These are phyloP conservation scores for Pygocentrus nattereri DNA, from an alignment of 2,797 vertebrate species.

Conservation along the genomic window DNA sequence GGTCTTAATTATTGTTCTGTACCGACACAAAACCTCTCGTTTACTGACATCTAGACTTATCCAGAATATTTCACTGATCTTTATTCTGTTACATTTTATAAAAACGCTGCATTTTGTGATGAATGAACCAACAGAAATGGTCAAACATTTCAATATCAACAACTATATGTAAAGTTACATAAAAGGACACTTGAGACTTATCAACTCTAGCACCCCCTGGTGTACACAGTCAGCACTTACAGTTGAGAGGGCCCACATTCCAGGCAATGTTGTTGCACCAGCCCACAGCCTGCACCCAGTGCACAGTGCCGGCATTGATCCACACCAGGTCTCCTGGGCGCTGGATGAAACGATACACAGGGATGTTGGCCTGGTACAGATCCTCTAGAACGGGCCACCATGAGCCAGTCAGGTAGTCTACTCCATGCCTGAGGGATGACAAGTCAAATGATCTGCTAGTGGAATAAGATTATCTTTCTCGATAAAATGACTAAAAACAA, in stretches of 20 bases:
- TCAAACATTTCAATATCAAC: too few relatives aligned
- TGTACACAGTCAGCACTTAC: constrained; percentile 65
- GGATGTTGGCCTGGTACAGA: constrained; percentile 84
- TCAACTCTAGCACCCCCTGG: neutral
- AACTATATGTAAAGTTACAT: too few relatives aligned
- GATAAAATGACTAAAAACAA: too few relatives aligned
- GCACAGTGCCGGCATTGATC: constrained; percentile 88
- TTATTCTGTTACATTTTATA: too few relatives aligned
- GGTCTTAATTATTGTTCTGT: too few relatives aligned
- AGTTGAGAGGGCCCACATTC: constrained; percentile 85
- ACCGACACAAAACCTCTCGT: too few relatives aligned
- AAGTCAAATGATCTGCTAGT: too few relatives aligned
- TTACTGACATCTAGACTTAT: too few relatives aligned
- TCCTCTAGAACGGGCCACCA: constrained; percentile 90
- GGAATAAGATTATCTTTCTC: neutral
- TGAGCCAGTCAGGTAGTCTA: constrained; percentile 90
- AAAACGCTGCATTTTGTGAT: too few relatives aligned
- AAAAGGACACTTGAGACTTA: neutral
- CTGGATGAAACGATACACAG: constrained; percentile 88
- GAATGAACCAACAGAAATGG: too few relatives aligned
- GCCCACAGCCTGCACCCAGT: constrained; percentile 88
- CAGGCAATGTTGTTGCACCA: constrained; percentile 91
- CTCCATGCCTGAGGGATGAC: constrained; percentile 81
- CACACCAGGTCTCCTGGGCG: constrained; percentile 87
- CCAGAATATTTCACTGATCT: too few relatives aligned